Conservation (phyloP, 2,888 invertebrate species). For the Chirona hameri region DNA sequence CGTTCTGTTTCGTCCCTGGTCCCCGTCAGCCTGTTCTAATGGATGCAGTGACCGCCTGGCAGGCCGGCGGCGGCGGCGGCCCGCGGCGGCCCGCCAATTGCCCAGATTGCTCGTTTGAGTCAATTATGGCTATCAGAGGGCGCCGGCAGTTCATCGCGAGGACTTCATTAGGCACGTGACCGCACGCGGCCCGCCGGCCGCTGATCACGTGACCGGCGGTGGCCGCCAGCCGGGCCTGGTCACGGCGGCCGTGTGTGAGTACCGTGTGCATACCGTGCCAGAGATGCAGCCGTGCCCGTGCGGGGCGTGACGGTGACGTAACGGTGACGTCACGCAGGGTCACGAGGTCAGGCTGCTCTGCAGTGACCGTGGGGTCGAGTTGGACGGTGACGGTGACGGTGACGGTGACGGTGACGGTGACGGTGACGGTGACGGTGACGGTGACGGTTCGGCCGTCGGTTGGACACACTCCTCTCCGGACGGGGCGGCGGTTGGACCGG, state of each 20-base stretch:
- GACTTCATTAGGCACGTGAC: constrained; percentile 24
- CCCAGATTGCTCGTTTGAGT: constrained; percentile 22
- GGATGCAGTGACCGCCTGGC: background rate
- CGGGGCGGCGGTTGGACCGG: no score
- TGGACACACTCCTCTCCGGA: background rate
- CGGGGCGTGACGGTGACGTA: no score
- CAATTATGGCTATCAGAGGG: constrained; percentile 8
- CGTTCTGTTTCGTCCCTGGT: no score
- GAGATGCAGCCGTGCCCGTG: background rate
- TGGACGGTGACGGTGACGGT: no score
- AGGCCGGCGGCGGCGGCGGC: background rate
- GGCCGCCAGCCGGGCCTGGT: background rate
- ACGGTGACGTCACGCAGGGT: no score
- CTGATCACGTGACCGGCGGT: background rate
- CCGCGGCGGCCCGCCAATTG: constrained; percentile 1
- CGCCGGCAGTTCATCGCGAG: background rate
- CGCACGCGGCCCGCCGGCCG: background rate
- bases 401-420: no score
- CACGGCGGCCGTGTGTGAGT: background rate
- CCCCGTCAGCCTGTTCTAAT: no score
- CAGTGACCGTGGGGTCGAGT: no score
- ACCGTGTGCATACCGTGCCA: no score
- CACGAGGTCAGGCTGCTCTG: no score
- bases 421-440: no score
- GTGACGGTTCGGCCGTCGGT: background rate